These are phyloP conservation scores for Chitala chitala DNA, from an alignment of 2,113 vertebrate genomes.

Conservation along the genomic window DNA sequence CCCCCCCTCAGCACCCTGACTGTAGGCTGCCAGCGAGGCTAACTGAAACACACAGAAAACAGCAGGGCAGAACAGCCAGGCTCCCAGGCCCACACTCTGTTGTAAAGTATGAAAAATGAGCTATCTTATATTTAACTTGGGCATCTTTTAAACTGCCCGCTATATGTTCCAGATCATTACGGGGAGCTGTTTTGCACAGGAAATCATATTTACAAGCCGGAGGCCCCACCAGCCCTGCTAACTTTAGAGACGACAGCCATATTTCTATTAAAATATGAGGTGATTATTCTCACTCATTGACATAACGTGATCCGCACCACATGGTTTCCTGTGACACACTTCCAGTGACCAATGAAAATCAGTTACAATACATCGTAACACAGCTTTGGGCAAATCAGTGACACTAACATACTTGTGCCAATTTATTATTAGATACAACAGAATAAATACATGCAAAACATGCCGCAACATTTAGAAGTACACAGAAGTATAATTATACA, in stretches of 20 bases:
- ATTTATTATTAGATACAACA: no score
- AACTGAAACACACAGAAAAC: neutral
- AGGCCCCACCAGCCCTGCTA: no score
- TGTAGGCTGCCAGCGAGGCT: neutral
- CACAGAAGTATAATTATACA: neutral
- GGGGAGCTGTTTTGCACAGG: neutral
- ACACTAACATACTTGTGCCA: no score
- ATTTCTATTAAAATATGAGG: neutral
- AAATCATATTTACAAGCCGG: neutral
- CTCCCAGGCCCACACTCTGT: neutral
- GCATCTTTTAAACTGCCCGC: neutral
- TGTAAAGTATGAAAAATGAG: neutral
- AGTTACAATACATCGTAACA: no score
- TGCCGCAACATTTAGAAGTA: neutral
- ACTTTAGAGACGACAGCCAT: neutral
- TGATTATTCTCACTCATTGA: neutral
- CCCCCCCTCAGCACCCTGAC: neutral
- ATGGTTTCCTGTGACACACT: no score
- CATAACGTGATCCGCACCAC: neutral
- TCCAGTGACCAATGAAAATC: no score
- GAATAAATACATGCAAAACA: neutral
- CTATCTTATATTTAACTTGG: neutral
- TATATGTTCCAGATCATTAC: neutral
- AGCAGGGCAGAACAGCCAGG: neutral
- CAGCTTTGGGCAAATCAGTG: no score